phyloP scores from a whole-genome alignment of 2,888 invertebrate species.

The Drosophila differens region DNA sequence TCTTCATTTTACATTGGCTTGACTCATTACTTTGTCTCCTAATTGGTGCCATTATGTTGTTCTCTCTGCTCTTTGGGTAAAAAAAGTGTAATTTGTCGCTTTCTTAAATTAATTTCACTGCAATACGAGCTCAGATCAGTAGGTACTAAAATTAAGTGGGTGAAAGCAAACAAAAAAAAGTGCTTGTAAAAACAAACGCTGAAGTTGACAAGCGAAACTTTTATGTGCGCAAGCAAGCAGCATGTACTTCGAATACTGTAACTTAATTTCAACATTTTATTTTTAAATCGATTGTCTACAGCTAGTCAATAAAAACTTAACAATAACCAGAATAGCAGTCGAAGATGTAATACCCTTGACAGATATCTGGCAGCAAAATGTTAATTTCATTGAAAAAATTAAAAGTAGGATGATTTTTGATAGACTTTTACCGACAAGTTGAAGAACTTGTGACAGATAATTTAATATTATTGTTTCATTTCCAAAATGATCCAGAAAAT shows the following conservation, averaged over 20 bases:
- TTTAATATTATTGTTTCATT: background rate
- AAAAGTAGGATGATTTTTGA: background rate
- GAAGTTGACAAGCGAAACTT: constrained; percentile 50
- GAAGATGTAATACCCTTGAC: background rate
- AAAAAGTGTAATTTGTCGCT: constrained; percentile 27
- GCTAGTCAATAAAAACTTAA: constrained; percentile 58
- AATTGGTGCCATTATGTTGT: constrained; percentile 37
- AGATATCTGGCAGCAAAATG: background rate
- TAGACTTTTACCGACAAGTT: background rate
- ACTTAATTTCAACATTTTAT: constrained; percentile 68
- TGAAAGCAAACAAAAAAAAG: constrained; percentile 10
- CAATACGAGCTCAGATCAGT: constrained; percentile 45
- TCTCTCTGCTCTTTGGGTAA: background rate
- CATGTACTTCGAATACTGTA: constrained; percentile 40
- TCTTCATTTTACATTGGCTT: background rate
- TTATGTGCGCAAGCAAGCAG: constrained; percentile 54
- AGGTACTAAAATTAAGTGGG: background rate
- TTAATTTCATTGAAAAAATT: background rate
- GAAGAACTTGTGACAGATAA: background rate
- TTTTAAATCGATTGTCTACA: constrained; percentile 70
- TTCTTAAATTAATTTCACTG: constrained; percentile 59
- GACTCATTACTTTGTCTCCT: constrained; percentile 30
- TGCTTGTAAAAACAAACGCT: constrained; percentile 45
- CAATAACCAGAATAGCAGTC: background rate
- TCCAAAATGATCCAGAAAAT: background rate